Evolutionary conservation across 2,797 vertebrate genomes (phyloP), one percentile per base, ranked within the genome.

Genomic region (Eulemur rubriventer): DNA sequence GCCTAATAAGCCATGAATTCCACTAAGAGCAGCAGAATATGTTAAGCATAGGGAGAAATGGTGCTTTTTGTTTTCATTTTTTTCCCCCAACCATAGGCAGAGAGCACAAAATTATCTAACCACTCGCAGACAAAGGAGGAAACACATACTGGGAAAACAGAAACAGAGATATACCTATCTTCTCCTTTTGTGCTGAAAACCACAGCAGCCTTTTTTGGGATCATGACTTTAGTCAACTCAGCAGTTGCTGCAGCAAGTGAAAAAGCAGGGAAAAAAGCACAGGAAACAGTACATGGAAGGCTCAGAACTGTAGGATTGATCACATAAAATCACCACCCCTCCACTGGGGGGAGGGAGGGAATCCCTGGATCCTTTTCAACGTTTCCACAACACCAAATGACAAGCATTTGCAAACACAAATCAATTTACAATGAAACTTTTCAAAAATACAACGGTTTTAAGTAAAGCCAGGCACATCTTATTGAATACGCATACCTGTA

Each of bases 1-100:
- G 8, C 52, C 81, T 92, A 70, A 95, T 76, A 85, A 83, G 1
- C 33, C 92, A 90, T 75, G 59, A 94, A 84, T 97, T 97, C 75
- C 43, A 41, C 35, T 63, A 6, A 55, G 30, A 46, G 50, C 80
- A 92, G 72, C 30, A 94, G 83, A 97, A 92, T 69, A 22, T 57
- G 92, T 69, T 97, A 92, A 85, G 67, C 1, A 55, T 70, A 75
- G 73, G 41, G 67, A 59, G 72, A 1, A 52, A 2, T 28, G 38
- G 72, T 35, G 10, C 46, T 48, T 89, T 95, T 91, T 95, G 75
- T 72, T 83, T 24, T 80, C 76, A 63, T 13, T 95, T 30, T 92
- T 72, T 52, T 57, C 28, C 63, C 35, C 46, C 78, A 92, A n/a
- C n/a, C 30, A 94, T 93, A 87, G 87, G 61, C 35, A 86, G 84